These are phyloP conservation scores for Sceloporus undulatus DNA, from an alignment of 2,113 vertebrate genomes.

Conservation along the genomic window DNA sequence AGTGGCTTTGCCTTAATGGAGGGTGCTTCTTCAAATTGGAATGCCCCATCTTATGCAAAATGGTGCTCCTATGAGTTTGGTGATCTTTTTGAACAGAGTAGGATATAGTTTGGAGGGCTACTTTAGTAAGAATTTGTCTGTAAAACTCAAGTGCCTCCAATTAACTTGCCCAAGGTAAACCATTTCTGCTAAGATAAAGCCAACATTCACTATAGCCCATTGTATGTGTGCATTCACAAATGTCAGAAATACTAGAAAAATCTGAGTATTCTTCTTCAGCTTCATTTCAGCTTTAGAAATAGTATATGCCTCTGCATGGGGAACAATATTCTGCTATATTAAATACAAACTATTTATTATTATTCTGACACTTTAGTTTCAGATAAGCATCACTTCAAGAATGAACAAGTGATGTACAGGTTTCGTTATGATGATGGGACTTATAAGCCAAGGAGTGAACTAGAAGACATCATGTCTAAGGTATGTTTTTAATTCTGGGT, in stretches of 20 bases:
- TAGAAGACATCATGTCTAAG: constrained; percentile 99
- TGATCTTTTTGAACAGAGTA: background rate
- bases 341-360: constrained; percentile 25
- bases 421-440: constrained; percentile 98
- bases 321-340: background rate
- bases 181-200: background rate
- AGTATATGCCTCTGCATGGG: background rate
- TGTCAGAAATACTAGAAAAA: background rate
- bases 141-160: background rate
- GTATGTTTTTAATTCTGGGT: constrained; percentile 68
- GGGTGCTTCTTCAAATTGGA: too few species aligned
- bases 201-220: background rate
- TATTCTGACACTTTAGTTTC: constrained; percentile 82
- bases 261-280: background rate
- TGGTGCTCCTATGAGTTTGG: background rate
- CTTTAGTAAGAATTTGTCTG: background rate
- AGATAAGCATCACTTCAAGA: constrained; percentile 99
- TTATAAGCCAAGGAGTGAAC: constrained; percentile 95
- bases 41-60: background rate
- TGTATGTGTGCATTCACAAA: background rate
- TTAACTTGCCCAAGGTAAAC: background rate
- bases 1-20: constrained; percentile 7
- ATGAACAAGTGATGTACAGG: constrained; percentile 96
- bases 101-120: background rate
- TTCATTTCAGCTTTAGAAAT: background rate